A percentile compares a stretch with the other conserved stretches of the same genome.
phyloP scores from a whole-genome alignment of 2,113 vertebrate genomes.

The Psittacara wagleri region DNA sequence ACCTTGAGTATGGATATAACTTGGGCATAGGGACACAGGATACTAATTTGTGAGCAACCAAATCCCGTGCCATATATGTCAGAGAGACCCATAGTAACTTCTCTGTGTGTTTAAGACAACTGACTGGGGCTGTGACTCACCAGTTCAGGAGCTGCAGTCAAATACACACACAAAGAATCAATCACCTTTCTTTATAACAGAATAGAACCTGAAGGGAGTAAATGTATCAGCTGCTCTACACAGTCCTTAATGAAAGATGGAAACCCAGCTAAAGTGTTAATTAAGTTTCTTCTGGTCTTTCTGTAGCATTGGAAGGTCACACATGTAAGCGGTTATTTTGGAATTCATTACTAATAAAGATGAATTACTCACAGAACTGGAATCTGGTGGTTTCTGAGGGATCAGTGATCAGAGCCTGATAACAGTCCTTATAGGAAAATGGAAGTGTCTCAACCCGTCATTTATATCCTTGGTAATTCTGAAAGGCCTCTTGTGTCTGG shows the following conservation, averaged over 20 bases:
- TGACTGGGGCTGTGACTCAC: neutral
- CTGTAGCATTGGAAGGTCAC: neutral
- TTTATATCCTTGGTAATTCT: neutral
- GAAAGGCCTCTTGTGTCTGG: neutral
- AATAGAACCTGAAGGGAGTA: neutral
- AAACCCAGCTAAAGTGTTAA: neutral
- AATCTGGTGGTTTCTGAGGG: neutral
- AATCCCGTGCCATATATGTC: neutral
- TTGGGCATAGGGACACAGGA: neutral
- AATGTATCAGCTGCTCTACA: neutral
- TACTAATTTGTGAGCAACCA: neutral
- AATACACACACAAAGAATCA: neutral
- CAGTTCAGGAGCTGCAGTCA: neutral
- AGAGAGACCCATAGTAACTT: neutral
- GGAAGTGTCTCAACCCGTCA: neutral
- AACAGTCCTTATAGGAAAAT: neutral
- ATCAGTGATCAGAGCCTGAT: neutral
- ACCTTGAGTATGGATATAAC: neutral
- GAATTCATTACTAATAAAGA: neutral
- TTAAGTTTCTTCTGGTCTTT: neutral
- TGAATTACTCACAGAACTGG: neutral
- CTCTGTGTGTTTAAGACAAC: neutral
- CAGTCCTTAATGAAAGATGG: neutral
- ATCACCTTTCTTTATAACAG: neutral
- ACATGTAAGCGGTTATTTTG: neutral